Base-by-base conservation (phyloP, 2,113 vertebrate genomes). In the Potamarius usumacintae region DNA sequence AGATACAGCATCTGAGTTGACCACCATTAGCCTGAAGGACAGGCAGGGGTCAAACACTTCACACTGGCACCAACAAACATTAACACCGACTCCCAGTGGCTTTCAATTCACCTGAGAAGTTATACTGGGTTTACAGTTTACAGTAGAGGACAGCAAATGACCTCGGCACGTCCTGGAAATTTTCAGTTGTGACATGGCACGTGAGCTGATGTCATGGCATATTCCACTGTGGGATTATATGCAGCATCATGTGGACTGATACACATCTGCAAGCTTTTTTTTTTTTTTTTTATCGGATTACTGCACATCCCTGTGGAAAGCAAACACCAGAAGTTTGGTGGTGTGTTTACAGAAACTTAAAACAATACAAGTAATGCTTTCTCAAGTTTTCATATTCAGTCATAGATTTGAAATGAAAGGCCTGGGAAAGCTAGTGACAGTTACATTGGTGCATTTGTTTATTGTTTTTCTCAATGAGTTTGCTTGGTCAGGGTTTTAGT, bases 171-270 rank as follows among this genome's bases (percentile, higher is more conserved):
- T 42, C 57, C 57, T 67, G 25, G 50, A 85, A 86, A 80, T 60
- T 60, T 82, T 79, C 79, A 74, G 52, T 85, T 77, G 67, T 57
- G 48, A 55, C 74, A n/a, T 42, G 63, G 60, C 60, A 62, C 55
- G 42, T 79, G 85, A 90, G 34, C 67, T 60, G 87, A 83, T 88
- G 89, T 81, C 76, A 86, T 30, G 34, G 71, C 42, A 67, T 65
- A 50, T 84, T 82, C 63, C 88, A 62, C 83, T 85, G 58, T 63
- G 67, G 88, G 88, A 90, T 90, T 91, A 91, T 63, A n/a, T 27
- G 15, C 82, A 89, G 83, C 30, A 55, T 79, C 52, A 55, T 76
- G 85, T 50, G 58, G 72, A 22, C 25, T 86, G 85, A 87, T 88
- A 85, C 52, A 90, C 89, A 89, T 90, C 88, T 86, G 85, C 71